These are phyloP conservation scores for Mechanitis messenoides DNA, from an alignment of 2,888 invertebrate genomes.

Conservation along the genomic window DNA sequence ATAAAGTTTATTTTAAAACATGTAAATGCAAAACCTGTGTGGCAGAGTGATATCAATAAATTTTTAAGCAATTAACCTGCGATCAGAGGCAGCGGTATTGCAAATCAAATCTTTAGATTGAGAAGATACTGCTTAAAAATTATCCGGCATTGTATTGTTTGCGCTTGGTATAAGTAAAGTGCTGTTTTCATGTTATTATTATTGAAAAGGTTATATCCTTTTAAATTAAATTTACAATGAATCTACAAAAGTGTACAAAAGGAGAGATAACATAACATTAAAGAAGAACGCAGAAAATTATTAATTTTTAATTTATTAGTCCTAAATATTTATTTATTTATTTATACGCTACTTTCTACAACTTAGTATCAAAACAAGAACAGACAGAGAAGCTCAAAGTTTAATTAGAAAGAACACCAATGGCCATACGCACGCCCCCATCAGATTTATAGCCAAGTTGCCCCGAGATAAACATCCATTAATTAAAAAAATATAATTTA, in stretches of 20 bases:
- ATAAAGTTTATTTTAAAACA: neutral
- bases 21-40: conserved; percentile 15
- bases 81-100: conserved; percentile 50
- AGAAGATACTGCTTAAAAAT: conserved; percentile 67
- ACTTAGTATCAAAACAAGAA: conserved; percentile 28
- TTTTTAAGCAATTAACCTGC: conserved; percentile 51
- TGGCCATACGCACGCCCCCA: conserved; percentile 65
- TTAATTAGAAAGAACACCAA: conserved; percentile 73
- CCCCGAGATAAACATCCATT: conserved; percentile 72
- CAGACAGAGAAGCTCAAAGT: conserved; percentile 46
- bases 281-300: no score
- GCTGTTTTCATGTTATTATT: neutral
- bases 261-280: no score
- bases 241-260: no score
- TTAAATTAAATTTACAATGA: no score
- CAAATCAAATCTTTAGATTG: conserved; percentile 67
- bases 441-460: conserved; percentile 67
- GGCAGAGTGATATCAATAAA: conserved; percentile 44
- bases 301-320: no score
- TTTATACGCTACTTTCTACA: conserved; percentile 23
- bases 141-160: conserved; percentile 52
- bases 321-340: neutral
- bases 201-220: no score
- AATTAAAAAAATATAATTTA: conserved; percentile 71
- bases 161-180: conserved; percentile 33